phyloP scores from a whole-genome alignment of 2,113 vertebrate species.

The Muntiacus reevesi region DNA sequence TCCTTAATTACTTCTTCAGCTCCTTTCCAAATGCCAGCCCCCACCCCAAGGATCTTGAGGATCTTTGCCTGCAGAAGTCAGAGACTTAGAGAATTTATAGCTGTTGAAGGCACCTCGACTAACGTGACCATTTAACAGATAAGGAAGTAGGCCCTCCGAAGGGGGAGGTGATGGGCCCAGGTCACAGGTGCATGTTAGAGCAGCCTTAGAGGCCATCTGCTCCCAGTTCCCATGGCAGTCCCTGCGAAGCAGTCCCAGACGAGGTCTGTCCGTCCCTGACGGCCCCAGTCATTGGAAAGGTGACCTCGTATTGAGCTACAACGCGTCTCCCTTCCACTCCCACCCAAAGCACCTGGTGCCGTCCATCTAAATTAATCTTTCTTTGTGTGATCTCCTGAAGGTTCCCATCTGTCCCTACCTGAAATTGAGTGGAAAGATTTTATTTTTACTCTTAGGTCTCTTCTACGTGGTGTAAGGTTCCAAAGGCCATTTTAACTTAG shows the following conservation, averaged over 20 bases:
- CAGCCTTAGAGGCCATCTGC: neutral
- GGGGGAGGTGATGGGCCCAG: neutral
- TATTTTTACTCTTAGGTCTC: neutral
- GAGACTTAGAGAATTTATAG: neutral
- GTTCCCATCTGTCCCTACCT: neutral
- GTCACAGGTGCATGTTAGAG: neutral
- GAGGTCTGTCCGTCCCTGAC: neutral
- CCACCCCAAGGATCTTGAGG: neutral
- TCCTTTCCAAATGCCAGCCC: neutral
- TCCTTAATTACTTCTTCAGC: conserved; percentile 3
- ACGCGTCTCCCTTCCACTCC: neutral
- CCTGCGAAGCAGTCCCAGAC: neutral
- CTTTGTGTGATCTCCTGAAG: neutral
- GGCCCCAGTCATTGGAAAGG: neutral
- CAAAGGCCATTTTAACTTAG: neutral
- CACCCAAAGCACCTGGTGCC: neutral
- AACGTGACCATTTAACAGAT: neutral
- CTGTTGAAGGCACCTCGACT: neutral
- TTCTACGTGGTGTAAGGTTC: neutral
- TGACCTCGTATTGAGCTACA: neutral
- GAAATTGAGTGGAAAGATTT: neutral
- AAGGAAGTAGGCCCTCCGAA: neutral
- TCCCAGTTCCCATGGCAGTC: neutral
- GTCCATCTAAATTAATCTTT: neutral
- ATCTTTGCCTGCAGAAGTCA: neutral